Evolutionary conservation across 2,113 vertebrate species (phyloP), one percentile per base, ranked within the genome.

Genomic region (Nipponia nippon): DNA sequence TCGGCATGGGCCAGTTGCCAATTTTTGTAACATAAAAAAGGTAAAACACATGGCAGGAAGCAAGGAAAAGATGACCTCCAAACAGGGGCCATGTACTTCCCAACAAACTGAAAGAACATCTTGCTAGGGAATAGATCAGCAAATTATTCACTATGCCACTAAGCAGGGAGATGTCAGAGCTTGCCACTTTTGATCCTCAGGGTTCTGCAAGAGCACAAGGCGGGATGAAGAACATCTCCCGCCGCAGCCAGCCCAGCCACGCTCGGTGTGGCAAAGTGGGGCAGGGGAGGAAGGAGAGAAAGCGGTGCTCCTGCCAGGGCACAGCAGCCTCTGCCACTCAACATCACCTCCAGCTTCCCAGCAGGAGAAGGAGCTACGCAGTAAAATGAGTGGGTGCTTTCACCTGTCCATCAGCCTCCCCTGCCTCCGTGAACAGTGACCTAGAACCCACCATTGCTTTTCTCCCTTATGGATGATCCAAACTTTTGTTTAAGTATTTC

Each of bases 1-100:
- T 19, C 3, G 2, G 71, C 81, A 89, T 1, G 7, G 76, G 40
- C 17, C 34, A 46, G 23, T 7, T 0, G 0, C 0, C 2, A 58
- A 38, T 52, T 62, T 76, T 62, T 12, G 7, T 56, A 38, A 66
- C 2, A 5, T 10, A 42, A 58, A 29, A 53, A 69, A 77, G 29
- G 32, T 17, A 13, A 89, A 89, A 38, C 11, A 23, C 50, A 17
- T 6, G 16, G 22, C 59, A 36, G n/a, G 26, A 66, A 72, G 34
- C 16, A 52, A 66, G 52, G 42, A 19, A 46, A 38, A 67, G 23
- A 32, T 2, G 5, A 61, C 8, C 16, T 52, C 26, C 46, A 8
- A 52, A 38, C 5, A n/a, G 59, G 21, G 11, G 38, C 49, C 1
- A 3, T 0, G 3, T 18, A 25, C 27, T 55, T 72, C 29, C 19